Conservation (phyloP, 2,888 invertebrate genomes). For the Eumerus sabulonum region DNA sequence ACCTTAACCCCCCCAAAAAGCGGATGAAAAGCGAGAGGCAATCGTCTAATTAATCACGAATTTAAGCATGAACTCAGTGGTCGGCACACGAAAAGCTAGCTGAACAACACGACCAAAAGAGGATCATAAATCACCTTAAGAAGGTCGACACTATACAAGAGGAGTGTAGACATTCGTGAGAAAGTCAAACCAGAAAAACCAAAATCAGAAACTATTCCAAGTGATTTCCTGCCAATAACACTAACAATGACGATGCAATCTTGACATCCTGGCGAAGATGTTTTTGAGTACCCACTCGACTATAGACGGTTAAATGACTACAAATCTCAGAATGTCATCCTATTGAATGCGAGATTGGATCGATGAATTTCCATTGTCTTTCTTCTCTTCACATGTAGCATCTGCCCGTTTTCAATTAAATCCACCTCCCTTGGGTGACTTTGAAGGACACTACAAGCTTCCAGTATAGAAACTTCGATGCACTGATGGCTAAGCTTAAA, state of each 20-base stretch:
- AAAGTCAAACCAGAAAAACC: neutral
- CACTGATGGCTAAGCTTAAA: no score
- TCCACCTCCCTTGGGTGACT: neutral
- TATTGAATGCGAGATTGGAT: neutral
- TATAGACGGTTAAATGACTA: neutral
- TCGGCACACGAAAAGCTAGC: neutral
- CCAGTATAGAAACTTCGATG: no score
- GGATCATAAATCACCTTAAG: constrained; percentile 45
- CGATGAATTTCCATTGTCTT: neutral
- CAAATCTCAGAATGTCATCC: constrained; percentile 5
- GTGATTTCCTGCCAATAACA: constrained; percentile 15
- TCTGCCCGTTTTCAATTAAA: constrained; percentile 13
- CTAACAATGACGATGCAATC: constrained; percentile 25
- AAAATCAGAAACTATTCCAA: constrained; percentile 11
- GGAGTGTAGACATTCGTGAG: no score
- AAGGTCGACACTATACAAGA: constrained; percentile 22
- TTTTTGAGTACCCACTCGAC: constrained; percentile 3
- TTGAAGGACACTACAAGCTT: neutral
- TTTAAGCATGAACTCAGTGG: constrained; percentile 24
- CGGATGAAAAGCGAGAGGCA: no score
- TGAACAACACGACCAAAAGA: constrained; percentile 1
- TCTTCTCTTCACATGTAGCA: no score
- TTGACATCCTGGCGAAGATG: constrained; percentile 21
- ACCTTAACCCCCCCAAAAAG: no score
- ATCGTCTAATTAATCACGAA: constrained; percentile 43